Base-by-base conservation (phyloP, 2,888 invertebrate species). In the Volucella inanis region DNA sequence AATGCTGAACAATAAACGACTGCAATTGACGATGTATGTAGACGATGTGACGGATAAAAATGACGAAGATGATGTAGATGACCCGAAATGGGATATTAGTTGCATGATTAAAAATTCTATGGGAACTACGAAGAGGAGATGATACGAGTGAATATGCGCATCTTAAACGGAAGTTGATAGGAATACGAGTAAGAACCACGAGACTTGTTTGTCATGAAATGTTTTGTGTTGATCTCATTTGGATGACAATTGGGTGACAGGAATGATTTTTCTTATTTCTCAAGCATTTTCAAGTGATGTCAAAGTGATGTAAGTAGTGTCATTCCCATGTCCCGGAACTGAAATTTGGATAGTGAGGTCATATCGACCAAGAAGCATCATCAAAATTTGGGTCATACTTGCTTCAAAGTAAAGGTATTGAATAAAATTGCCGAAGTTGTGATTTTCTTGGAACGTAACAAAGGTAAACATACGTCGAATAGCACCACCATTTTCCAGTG, bases 41-140 rank as follows among this genome's bases (percentile, higher is more conserved):
- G 41, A 8, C 12, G 14, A 31, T 31, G 31, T 31, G 31, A 6
- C 31, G 31, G 31, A 31, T 31, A 6, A 31, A 8, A 11, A 59
- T 52, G 54, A 50, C 64, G 64, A 31, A 8, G 22, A 59, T 52
- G 54, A 50, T 74, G 64, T 45, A 11, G 70, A 70, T 75, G 64
- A 75, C 50, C 39, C 45, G 10, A 49, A 57, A 78, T 52, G 47
- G 47, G 62, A 78, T 57, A 78, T 77, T 70, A 76, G 67, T 59
- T 79, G 72, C 65, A 39, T 80, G 50, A 72, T 79, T 67, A 67
- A 54, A 61, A 80, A 74, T 80, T 74, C 80, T 61, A 80, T 80
- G 80, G 68, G 80, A 80, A 80, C 38, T 50, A 3, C n/a, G 39
- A 43, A 9, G n/a, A 15, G 52, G 10, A 8, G 52, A 11, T 12